Evolutionary conservation across 1,140 invertebrate species (phyloP), one percentile per base, ranked within the genome.

Genomic region (Drosophila nigrodunni): DNA sequence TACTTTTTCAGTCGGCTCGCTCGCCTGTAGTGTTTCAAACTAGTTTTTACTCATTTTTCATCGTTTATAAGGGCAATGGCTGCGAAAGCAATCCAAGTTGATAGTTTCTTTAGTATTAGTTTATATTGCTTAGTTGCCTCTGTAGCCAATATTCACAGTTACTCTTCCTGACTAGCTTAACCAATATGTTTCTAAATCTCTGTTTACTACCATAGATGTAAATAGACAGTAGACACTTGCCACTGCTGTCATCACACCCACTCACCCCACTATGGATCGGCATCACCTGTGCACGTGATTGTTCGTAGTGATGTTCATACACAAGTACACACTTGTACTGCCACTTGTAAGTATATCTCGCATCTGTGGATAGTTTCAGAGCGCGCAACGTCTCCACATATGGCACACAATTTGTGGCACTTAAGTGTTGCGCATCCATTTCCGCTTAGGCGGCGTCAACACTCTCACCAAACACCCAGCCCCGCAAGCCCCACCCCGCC

Each of bases 341-440:
- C 13, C 15, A 30, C 10, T 13, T 39, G 25, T 57, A 41, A 62
- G 37, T 55, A 54, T 54, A 39, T 73, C 15, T 39, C 37, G 57
- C 35, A 54, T 43, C 47, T 68, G 46, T 57, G 41, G 61, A 46
- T 65, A 49, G 60, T 65, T 65, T 57, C 49, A 52, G 49, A 30
- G 41, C 21, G 47, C 57, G 74, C 65, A 80, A 62, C 61, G 70
- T 78, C 78, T 74, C 59, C 82, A 60, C 78, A 74, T 60, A 62
- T 62, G 58, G 39, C 83, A 72, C 67, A 88, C 83, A 89, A 78
- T 89, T 88, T 88, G 83, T 88, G 83, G 77, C 85, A 88, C 83
- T 88, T 88, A 89, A 89, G 80, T 88, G 83, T 80, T 74, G 83
- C 83, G 85, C 83, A 88, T 88, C 83, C 80, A 88, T 88, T 88